These are phyloP conservation scores for Clamator glandarius DNA, from an alignment of 2,797 vertebrate species.

Conservation along the genomic window DNA sequence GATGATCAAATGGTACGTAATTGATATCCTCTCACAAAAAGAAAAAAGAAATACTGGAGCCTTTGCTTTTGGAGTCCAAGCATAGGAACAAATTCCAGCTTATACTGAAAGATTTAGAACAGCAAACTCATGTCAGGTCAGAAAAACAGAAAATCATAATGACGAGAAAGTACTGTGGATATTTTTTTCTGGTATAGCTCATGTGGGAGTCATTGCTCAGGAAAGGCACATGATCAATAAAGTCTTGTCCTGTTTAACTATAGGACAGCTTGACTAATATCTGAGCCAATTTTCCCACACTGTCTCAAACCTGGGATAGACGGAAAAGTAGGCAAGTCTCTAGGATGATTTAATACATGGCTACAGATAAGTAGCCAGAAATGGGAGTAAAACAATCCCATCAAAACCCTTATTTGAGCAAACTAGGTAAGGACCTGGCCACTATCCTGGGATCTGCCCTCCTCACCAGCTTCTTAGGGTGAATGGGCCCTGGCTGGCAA, in stretches of 20 bases:
- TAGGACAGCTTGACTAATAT: neutral
- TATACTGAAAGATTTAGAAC: neutral
- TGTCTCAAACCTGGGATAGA: neutral
- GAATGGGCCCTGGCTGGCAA: neutral
- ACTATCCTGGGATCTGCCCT: accelerated
- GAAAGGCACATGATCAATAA: neutral
- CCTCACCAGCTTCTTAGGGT: accelerated
- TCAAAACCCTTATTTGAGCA: neutral
- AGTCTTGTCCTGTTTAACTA: neutral
- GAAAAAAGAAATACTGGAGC: neutral
- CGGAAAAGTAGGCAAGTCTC: neutral
- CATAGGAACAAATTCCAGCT: neutral
- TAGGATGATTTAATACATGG: neutral
- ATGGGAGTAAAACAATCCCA: neutral
- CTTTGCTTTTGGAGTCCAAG: neutral
- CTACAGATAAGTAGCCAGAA: neutral
- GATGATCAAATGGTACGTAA: neutral
- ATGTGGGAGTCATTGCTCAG: neutral
- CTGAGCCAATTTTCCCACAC: neutral
- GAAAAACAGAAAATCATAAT: neutral
- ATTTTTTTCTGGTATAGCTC: neutral
- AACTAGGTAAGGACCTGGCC: neutral
- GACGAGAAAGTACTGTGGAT: neutral
- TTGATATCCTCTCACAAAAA: neutral
- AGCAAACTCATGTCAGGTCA: neutral